A percentile compares a stretch with the other conserved stretches of the same genome.
These are phyloP conservation scores for Saccostrea echinata DNA, from an alignment of 1,140 invertebrate genomes.

Conservation along the genomic window DNA sequence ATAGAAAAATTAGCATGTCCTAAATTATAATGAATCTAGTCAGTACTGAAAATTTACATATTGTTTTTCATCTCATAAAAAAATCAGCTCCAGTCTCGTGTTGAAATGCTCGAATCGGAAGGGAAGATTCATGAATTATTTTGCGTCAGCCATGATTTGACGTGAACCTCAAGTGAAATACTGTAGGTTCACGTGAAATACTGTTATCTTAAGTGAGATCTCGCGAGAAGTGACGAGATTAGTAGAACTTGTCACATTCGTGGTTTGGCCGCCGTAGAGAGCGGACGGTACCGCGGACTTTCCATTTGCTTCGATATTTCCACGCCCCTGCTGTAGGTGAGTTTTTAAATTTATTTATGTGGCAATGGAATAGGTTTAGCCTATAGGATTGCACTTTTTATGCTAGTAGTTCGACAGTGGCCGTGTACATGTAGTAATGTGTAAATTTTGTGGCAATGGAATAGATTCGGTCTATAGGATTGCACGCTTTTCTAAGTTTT, in stretches of 20 bases:
- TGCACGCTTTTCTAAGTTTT: background rate
- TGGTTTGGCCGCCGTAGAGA: background rate
- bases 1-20: too few species aligned
- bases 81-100: too few species aligned
- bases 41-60: too few species aligned
- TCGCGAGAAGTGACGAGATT: conserved; percentile 14
- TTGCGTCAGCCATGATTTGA: too few species aligned
- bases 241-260: conserved; percentile 8
- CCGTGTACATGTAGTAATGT: background rate
- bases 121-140: too few species aligned
- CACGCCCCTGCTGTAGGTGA: background rate
- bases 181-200: too few species aligned
- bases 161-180: too few species aligned
- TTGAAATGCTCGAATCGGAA: too few species aligned
- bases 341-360: background rate
- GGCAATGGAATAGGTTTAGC: background rate
- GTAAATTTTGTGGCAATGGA: background rate
- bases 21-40: too few species aligned
- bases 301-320: too few species aligned
- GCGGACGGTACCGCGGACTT: background rate
- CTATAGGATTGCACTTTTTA: background rate
- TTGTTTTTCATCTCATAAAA: too few species aligned
- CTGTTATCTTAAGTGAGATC: background rate
- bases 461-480: background rate
- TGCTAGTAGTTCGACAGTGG: background rate